A percentile compares a stretch with the other conserved stretches of the same genome.
phyloP scores from a whole-genome alignment of 2,797 vertebrate species.

The Staurois parvus region DNA sequence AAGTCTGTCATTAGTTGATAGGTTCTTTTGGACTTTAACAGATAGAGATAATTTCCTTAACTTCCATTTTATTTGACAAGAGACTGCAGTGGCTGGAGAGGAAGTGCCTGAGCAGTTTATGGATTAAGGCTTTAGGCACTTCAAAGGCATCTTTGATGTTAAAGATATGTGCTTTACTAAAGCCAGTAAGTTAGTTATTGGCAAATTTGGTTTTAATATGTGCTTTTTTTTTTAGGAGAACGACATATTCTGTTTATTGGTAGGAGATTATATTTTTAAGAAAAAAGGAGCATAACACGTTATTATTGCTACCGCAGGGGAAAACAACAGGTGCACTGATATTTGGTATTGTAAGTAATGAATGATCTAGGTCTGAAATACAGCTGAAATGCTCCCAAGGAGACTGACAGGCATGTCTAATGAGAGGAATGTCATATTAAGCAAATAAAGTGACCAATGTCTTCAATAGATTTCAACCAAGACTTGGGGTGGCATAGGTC shows the following conservation, averaged over 20 bases:
- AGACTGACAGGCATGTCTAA: conserved; percentile 32
- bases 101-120: conserved; percentile 76
- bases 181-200: conserved; percentile 75
- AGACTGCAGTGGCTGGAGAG: conserved; percentile 75
- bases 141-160: conserved; percentile 84
- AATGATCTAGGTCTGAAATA: conserved; percentile 13
- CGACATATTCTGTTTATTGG: conserved; percentile 75
- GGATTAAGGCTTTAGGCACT: conserved; percentile 78
- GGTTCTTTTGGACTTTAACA: conserved; percentile 80
- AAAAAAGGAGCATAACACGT: not conserved
- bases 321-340: conserved; percentile 79
- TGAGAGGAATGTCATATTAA: conserved; percentile 33
- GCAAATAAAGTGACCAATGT: conserved; percentile 5
- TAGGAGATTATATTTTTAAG: too few relatives aligned
- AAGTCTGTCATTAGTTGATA: conserved; percentile 81
- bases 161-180: conserved; percentile 83
- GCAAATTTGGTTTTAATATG: conserved; percentile 54
- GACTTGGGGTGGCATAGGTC: not conserved
- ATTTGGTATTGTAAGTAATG: not conserved
- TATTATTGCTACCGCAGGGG: conserved; percentile 67
- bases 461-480: not conserved
- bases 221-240: conserved; percentile 51
- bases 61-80: conserved; percentile 82
- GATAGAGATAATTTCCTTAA: conserved; percentile 84
- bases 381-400: conserved; percentile 6